Evolutionary conservation across 2,113 vertebrate species (phyloP), one percentile per base, ranked within the genome.

Genomic region (Malurus cyaneus): DNA sequence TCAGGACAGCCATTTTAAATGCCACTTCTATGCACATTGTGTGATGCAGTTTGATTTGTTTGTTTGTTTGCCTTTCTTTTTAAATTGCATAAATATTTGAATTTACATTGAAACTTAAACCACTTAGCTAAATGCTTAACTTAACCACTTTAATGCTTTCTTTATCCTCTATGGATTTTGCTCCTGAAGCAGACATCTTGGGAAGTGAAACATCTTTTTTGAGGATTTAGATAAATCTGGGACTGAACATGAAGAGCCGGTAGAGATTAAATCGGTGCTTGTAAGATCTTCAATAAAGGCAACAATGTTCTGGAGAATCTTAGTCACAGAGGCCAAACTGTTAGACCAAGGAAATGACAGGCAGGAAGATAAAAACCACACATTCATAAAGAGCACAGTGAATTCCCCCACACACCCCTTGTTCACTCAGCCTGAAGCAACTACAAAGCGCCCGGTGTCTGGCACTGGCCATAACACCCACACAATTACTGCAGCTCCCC

Each of bases 21-120:
- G 29, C 2, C 3, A 18, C 28, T 78, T 83, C 12, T 46, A 32
- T 32, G 28, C 14, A 66, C 5, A 44, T 21, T 0, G 0, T 26
- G 20, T n/a, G n/a, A 11, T 13, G 3, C 11, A 11, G 47, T 23
- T 49, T 49, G 8, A 49, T 49, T 49, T 49, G 47, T 47, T 47
- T 47, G 46, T 47, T 47, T 47, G 0, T 6, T n/a, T 23, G 34
- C 6, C 31, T 11, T 4, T 26, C 6, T 4, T 20, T 32, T 5
- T 8, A 11, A 79, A 61, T 42, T 1, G 0, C 11, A 94, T 28
- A 71, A 74, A 82, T 72, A 49, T 39, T 39, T 7, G 42, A 65
- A 80, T 62, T 41, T 44, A 56, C 6, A 46, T 15, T 64, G 67
- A 82, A 76, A 62, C 23, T 69, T 14, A 69, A 89, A 53, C 1